Base-by-base conservation (phyloP, 2,888 invertebrate species). In the Drosophila planitibia region DNA sequence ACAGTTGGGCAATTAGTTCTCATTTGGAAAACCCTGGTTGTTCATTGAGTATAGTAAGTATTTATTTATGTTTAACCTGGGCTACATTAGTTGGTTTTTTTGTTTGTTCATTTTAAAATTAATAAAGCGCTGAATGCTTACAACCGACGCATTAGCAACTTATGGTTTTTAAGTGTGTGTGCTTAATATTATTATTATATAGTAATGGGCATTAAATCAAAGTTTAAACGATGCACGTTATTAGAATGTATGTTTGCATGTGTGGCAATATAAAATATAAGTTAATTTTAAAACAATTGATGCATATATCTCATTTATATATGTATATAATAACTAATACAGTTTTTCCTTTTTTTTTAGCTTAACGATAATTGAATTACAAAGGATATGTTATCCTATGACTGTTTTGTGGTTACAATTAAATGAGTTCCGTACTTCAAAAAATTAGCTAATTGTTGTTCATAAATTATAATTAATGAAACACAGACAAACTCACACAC, bases 81-180 rank as follows among this genome's bases (percentile, higher is more conserved):
- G 51, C 74, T 65, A 76, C 70, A 74, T 53, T 60, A 70, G 59
- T 73, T 54, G 62, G 1, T 30, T 30, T 30, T 10, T 35, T 33
- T 32, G 10, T 61, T 41, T 59, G 44, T 25, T 47, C 47, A 47
- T 28, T 64, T 76, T 76, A 62, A 58, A 61, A 58, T 68, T 68
- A 79, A 61, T 74, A 76, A 74, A 83, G 62, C 65, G 64, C 67
- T 74, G 63, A 86, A 86, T 84, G 79, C 54, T 86, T 84, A 83
- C 89, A 83, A 89, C 81, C 84, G 81, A 81, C 30, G 76, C 72
- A 57, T 67, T 67, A 76, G 51, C 53, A 37, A 69, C 28, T 61
- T 54, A 41, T 54, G 19, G 51, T 22, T 60, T 65, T n/a, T 28
- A 37, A 30, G 14, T 35, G 30, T 58, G 19, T 32, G 25, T 33